These are phyloP conservation scores for Arvicanthis niloticus DNA, from an alignment of 2,113 vertebrate species.

Conservation along the genomic window DNA sequence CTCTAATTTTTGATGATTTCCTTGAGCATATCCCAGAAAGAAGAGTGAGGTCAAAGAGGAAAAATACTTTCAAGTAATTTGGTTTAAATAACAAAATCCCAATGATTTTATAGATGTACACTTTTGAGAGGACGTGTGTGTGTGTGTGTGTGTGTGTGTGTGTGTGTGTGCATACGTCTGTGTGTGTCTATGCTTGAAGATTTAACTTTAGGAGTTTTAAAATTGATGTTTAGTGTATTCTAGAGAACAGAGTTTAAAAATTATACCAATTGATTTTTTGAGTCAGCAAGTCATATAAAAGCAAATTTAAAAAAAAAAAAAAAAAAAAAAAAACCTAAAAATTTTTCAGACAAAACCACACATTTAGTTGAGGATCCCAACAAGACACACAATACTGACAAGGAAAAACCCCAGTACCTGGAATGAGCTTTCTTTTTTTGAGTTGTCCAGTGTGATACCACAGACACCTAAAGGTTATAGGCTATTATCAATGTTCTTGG, in stretches of 20 bases:
- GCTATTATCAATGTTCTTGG: neutral
- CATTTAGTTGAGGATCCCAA: neutral
- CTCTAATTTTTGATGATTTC: constrained; percentile 38
- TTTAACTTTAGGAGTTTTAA: neutral
- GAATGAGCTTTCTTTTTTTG: neutral
- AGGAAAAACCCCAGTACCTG: neutral
- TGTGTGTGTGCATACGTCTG: neutral
- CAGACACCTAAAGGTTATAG: neutral
- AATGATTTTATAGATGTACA: neutral
- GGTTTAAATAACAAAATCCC: neutral
- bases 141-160: neutral
- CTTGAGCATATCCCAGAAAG: constrained; percentile 34
- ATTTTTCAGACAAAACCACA: neutral
- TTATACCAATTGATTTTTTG: neutral
- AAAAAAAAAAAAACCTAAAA: neutral
- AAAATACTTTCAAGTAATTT: constrained; percentile 52
- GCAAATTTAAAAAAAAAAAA: neutral
- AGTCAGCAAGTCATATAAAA: neutral
- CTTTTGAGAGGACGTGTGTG: neutral
- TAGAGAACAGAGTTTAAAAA: constrained; percentile 27
- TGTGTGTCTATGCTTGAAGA: neutral
- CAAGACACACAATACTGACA: neutral
- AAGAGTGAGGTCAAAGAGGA: constrained; percentile 28
- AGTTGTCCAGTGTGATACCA: neutral
- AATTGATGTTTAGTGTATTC: neutral